Base-by-base conservation (phyloP, 2,113 vertebrate species). In the Corvus cornix region DNA sequence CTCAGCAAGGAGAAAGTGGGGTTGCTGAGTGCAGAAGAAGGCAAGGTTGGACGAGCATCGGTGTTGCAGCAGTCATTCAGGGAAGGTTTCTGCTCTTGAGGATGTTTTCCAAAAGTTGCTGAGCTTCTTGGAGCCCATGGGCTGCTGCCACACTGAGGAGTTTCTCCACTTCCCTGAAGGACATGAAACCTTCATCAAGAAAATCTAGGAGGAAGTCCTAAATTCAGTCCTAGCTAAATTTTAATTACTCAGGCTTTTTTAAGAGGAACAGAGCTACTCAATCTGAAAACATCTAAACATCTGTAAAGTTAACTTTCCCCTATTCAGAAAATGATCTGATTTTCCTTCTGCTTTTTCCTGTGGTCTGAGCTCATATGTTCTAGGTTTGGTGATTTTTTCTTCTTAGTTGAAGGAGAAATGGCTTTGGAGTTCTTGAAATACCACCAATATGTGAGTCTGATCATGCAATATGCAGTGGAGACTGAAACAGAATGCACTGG, bases 141-240 rank as follows among this genome's bases (percentile, higher is more conserved):
- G 83, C 96, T 78, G 95, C 96, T 76, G 95, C 97, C 87, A 92
- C 70, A 18, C 81, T 48, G 43, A 98, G 96, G 27, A 98, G 94
- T 39, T 90, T 95, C 91, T 97, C 93, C 56, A 89, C 20, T 59
- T 96, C 88, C 92, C 96, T 98, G 58, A 84, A 85, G 85, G 53
- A 96, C 53, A 94, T 8, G 49, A 90, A 75, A 72, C 2, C 4
- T 56, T 59, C 58, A 94, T 64, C 48, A 93, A 16, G 21, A 87
- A 64, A 23, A 31, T 26, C 41, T n/a, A 74, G 39, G 24, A 69
- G 21, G 5, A 51, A 20, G 20, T 63, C 22, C 39, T 46, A 70
- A 70, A 90, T 84, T 92, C 13, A 66, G 31, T 76, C 49, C 64
- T 86, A 68, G 21, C 8, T 86, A 63, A 41, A 39, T 73, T 90